Percentiles rank a stretch among this genome's conserved stretches.
Evolutionary conservation across 1,140 invertebrate species (phyloP).

Genomic region (Drepana arcuata): DNA sequence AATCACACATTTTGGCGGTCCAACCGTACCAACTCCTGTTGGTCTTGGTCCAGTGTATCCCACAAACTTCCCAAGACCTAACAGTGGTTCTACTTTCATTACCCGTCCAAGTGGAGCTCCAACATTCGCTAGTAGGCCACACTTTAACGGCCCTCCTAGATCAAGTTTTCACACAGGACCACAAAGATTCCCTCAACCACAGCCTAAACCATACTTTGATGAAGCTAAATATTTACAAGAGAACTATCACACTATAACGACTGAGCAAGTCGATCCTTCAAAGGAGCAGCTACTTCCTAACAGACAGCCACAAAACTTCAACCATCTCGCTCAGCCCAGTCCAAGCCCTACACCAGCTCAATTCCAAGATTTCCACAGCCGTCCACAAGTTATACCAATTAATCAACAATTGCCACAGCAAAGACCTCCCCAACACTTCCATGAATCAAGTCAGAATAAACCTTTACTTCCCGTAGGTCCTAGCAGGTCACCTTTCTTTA

Average conservation of each 20-base stretch:
- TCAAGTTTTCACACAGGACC: constrained; percentile 51
- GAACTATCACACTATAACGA: constrained; percentile 70
- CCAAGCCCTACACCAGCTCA: constrained; percentile 38
- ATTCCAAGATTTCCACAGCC: constrained; percentile 39
- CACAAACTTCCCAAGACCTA: constrained; percentile 37
- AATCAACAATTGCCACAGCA: constrained; percentile 52
- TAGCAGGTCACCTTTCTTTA: constrained; percentile 56
- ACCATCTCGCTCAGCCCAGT: constrained; percentile 33
- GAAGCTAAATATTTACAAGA: constrained; percentile 70
- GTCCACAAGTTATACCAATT: constrained; percentile 43
- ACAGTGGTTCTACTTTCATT: constrained; percentile 35
- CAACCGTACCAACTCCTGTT: constrained; percentile 38
- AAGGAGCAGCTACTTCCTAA: constrained; percentile 48
- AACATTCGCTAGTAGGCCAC: constrained; percentile 37
- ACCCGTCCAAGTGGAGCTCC: constrained; percentile 33
- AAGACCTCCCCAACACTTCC: constrained; percentile 42
- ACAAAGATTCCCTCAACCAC: constrained; percentile 54
- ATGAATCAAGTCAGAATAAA: constrained; percentile 49
- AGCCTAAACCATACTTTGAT: constrained; percentile 48
- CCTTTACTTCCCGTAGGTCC: constrained; percentile 31
- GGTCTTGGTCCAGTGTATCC: constrained; percentile 30
- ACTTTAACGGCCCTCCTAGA: constrained; percentile 45
- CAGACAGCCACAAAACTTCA: constrained; percentile 46
- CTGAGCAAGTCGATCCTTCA: constrained; percentile 57
- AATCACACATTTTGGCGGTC: constrained; percentile 29